Base-by-base conservation (phyloP, 1,140 invertebrate species). In the Sitodiplosis mosellana region DNA sequence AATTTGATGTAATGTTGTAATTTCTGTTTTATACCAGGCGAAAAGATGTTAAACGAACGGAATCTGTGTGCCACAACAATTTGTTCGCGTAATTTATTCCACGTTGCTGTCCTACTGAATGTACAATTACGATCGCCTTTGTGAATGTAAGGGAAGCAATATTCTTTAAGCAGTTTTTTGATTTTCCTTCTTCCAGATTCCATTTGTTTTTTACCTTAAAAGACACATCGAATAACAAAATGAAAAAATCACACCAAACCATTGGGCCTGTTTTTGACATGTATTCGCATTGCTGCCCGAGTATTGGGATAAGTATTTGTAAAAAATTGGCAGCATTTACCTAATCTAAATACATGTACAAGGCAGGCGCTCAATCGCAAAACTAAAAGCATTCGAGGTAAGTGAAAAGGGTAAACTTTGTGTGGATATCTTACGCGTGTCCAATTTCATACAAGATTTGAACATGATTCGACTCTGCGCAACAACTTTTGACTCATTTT, bases 381-480 rank as follows among this genome's bases (percentile, higher is more conserved):
- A n/a, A n/a, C n/a, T n/a, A n/a, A n/a, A n/a, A n/a, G n/a, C n/a
- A n/a, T n/a, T n/a, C n/a, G n/a, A n/a, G n/a, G n/a, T n/a, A n/a
- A n/a, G n/a, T n/a, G n/a, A n/a, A n/a, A 21, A 27, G 15, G 27
- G 27, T 48, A 41, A 40, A 52, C 22, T 45, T 34, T 20, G 36
- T 12, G 15, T 38, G 12, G 50, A 59, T 58, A 55, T 57, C 78
- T 76, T 67, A 47, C 62, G 64, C 55, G n/a, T n/a, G n/a, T n/a
- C n/a, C n/a, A n/a, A n/a, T n/a, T 81, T 67, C 58, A 77, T 70
- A 54, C 79, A 81, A 48, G 75, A 72, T n/a, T 56, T 55, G 48
- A 77, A 82, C 54, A 80, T 63, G 15, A 69, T 68, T 56, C 76
- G 77, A 1, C 76, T 72, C 53, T 80, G 74, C 45, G 60, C 59